Base-by-base conservation (phyloP, 2,888 invertebrate genomes). In the Rhamphomyia laevipes region DNA sequence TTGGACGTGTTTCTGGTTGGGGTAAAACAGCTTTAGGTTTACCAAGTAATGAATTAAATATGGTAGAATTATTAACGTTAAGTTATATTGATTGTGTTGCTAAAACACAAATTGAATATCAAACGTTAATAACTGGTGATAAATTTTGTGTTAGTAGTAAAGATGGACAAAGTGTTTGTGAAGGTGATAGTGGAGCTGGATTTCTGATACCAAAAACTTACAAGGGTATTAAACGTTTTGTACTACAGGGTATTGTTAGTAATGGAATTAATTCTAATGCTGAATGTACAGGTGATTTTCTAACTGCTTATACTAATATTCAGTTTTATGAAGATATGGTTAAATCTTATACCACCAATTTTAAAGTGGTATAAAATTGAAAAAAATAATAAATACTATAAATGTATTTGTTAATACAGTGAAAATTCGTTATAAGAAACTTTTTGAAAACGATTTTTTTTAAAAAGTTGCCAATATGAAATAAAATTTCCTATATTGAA, bases 81-180 rank as follows among this genome's bases (percentile, higher is more conserved):
- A 47, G 53, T 15, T 53, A 55, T 35, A 16, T 50, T 1, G 47
- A 54, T 4, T 64, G 64, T 46, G 45, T 37, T 18, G 45, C 47
- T 1, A 15, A 38, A 45, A 53, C 57, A 11, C 30, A 55, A n/a
- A 9, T 43, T 2, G 45, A 45, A 18, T 55, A 53, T 38, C 48
- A 53, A n/a, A 51, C 43, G 12, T 51, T 54, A 23, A 46, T 64
- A 5, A 58, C 63, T 0, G 43, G 49, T 16, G 67, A 68, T 55
- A 68, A 67, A 56, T 65, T 67, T 52, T 68, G 68, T 56, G 60
- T 63, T 27, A 55, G 59, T 3, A 58, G 55, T 42, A 42, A 50
- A 4, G 47, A 53, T 27, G 58, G 55, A 23, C 51, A 42, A 10
- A 43, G 51, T 4, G 52, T 58, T 1, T 64, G 64, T 35, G 42